These are phyloP conservation scores for Balaenoptera acutorostrata DNA, from an alignment of 2,113 vertebrate genomes.

Conservation along the genomic window DNA sequence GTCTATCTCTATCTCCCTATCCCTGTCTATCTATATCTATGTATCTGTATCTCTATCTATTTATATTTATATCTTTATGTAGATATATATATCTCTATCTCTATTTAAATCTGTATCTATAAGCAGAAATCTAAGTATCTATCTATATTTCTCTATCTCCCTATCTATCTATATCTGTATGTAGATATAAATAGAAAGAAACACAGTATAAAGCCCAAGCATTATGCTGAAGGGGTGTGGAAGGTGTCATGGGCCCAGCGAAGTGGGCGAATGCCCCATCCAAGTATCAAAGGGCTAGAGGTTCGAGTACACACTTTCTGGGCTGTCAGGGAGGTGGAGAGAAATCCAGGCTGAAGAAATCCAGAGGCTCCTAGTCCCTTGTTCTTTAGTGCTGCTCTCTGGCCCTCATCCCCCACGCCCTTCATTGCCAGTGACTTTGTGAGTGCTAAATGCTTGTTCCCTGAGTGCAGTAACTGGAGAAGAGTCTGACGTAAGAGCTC, in stretches of 20 bases:
- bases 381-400: background rate
- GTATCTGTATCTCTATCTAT: background rate
- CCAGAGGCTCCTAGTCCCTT: background rate
- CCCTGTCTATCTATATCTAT: background rate
- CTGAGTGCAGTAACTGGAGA: slow-evolving; percentile 49
- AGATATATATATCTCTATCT: too few species aligned
- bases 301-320: background rate
- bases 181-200: background rate
- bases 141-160: background rate
- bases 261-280: background rate
- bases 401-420: background rate
- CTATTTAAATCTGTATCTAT: background rate
- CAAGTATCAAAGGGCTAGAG: background rate
- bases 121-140: background rate
- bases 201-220: background rate
- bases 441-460: slow-evolving; percentile 30
- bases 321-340: background rate
- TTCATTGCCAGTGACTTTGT: background rate
- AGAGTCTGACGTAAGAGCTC: slow-evolving; percentile 1
- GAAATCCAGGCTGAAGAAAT: background rate
- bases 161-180: background rate
- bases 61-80: background rate
- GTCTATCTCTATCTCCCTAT: background rate
- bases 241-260: background rate
- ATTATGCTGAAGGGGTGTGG: background rate